Percentiles rank a stretch among this genome's conserved stretches.
phyloP scores from a whole-genome alignment of 2,888 invertebrate species.

The Diaperis boleti region DNA sequence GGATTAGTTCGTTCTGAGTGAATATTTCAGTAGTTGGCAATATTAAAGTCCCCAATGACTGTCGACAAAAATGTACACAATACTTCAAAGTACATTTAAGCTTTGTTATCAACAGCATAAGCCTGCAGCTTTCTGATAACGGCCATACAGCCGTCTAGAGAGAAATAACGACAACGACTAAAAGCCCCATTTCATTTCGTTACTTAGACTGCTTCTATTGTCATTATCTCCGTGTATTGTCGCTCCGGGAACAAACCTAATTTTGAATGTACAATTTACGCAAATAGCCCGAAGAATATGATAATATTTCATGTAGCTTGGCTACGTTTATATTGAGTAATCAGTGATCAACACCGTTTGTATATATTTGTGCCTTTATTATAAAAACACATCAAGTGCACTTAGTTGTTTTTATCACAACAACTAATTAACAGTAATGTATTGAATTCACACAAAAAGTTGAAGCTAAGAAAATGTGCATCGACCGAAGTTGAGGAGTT shows the following conservation, averaged over 20 bases:
- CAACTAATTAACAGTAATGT: too few relatives aligned
- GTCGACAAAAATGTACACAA: slow-evolving; percentile 51
- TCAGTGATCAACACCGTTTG: too few relatives aligned
- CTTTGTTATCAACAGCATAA: slow-evolving; percentile 54
- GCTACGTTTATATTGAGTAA: slow-evolving; percentile 22
- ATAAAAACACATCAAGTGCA: too few relatives aligned
- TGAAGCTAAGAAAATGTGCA: too few relatives aligned
- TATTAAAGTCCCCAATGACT: slow-evolving; percentile 23
- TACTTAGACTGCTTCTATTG: slow-evolving; percentile 47
- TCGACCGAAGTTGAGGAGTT: too few relatives aligned
- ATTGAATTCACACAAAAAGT: too few relatives aligned
- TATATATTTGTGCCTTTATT: too few relatives aligned
- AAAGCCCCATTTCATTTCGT: slow-evolving; percentile 49
- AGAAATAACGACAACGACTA: slow-evolving; percentile 54
- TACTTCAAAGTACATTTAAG: slow-evolving; percentile 56
- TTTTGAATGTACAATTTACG: slow-evolving; percentile 43
- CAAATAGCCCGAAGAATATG: slow-evolving; percentile 38
- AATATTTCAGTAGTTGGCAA: slow-evolving; percentile 27
- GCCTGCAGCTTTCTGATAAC: slow-evolving; percentile 58
- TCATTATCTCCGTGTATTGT: slow-evolving; percentile 48
- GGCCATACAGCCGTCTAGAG: slow-evolving; percentile 54
- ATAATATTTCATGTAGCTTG: slow-evolving; percentile 31
- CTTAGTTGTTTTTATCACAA: too few relatives aligned
- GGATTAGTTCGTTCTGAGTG: slow-evolving; percentile 3
- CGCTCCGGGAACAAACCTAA: slow-evolving; percentile 44